Conservation (phyloP, 1,140 invertebrate species). For the Hydropsyche tenuis region DNA sequence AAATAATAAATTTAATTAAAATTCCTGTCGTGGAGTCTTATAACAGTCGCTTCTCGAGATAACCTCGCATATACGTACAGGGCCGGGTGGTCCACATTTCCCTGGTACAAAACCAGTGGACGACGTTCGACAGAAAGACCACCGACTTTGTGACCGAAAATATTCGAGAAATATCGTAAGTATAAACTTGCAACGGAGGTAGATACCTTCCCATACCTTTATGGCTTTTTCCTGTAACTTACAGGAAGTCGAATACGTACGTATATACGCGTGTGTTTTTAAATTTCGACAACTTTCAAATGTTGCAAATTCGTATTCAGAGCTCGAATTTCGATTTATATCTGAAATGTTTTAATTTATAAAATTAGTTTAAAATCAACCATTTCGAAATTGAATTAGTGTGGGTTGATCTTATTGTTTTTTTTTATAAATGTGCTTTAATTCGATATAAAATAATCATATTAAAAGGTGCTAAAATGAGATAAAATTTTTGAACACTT, state of each 20-base stretch:
- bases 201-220: conserved; percentile 46
- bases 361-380: no score
- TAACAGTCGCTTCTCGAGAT: conserved; percentile 47
- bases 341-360: no score
- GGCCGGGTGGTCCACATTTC: conserved; percentile 24
- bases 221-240: conserved; percentile 44
- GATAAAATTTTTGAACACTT: no score
- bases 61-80: conserved; percentile 38
- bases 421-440: no score
- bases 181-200: conserved; percentile 43
- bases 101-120: background rate
- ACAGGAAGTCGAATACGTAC: conserved; percentile 44
- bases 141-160: conserved; percentile 39
- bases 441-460: no score
- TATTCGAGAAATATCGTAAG: conserved; percentile 47
- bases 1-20: conserved; percentile 52
- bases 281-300: no score
- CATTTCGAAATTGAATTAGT: no score
- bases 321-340: no score
- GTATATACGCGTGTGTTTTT: background rate
- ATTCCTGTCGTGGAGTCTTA: conserved; percentile 48
- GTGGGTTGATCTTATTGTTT: no score
- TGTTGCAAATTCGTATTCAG: no score
- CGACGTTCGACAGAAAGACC: conserved; percentile 6
- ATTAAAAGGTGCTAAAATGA: no score